A percentile compares a stretch with the other conserved stretches of the same genome.
phyloP scores from a whole-genome alignment of 2,113 vertebrate genomes.

The Thalassoma bifasciatum region DNA sequence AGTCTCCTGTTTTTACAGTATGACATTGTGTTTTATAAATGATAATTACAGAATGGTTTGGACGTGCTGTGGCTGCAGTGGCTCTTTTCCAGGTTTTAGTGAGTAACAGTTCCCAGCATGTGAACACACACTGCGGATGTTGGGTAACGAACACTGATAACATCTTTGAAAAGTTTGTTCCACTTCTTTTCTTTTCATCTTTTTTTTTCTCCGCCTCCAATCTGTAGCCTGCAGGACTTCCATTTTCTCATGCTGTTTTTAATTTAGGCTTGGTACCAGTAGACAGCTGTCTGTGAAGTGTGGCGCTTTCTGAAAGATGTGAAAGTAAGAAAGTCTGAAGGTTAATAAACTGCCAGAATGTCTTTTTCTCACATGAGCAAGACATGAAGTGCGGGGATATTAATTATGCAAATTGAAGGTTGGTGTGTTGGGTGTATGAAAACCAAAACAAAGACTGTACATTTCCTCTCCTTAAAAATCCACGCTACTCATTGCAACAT shows the following conservation, averaged over 20 bases:
- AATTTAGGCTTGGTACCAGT: slow-evolving; percentile 26
- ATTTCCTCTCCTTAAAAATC: too few species aligned
- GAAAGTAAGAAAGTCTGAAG: slow-evolving; percentile 17
- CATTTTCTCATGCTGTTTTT: slow-evolving; percentile 61
- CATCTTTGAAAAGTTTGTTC: slow-evolving; percentile 43
- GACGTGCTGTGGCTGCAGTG: slow-evolving; percentile 7
- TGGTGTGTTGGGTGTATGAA: background rate
- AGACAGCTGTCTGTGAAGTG: slow-evolving; percentile 29
- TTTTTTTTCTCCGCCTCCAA: slow-evolving; percentile 40
- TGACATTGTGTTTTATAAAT: slow-evolving; percentile 12
- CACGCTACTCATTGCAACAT: too few species aligned
- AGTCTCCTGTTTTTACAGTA: background rate
- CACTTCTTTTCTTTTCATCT: slow-evolving; percentile 59
- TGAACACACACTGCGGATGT: slow-evolving; percentile 31
- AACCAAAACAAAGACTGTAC: background rate
- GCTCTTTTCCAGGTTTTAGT: slow-evolving; percentile 37
- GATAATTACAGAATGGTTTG: background rate
- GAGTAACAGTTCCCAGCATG: slow-evolving; percentile 33
- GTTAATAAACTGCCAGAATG: slow-evolving; percentile 12
- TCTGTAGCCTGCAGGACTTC: slow-evolving; percentile 56
- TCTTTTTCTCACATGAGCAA: slow-evolving; percentile 11
- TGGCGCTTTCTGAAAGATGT: slow-evolving; percentile 30
- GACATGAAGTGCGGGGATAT: background rate
- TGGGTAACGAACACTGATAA: slow-evolving; percentile 25
- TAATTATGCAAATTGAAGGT: slow-evolving; percentile 14